Evolutionary conservation across 2,113 vertebrate species (phyloP).

Genomic region (Oreochromis aureus): DNA sequence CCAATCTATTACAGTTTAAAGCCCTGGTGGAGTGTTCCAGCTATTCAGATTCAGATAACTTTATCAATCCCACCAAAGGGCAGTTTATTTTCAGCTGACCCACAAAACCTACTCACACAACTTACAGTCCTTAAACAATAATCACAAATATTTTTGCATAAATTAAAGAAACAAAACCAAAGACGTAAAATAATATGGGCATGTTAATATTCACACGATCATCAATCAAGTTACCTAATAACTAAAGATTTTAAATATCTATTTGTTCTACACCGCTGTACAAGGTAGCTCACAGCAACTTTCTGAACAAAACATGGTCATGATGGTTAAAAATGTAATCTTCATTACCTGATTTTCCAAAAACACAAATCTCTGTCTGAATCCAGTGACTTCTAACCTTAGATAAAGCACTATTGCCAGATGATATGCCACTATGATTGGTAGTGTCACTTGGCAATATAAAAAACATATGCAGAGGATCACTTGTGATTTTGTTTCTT

Average conservation of each 20-base stretch:
- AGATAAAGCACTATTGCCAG: not conserved
- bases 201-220: not conserved
- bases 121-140: not conserved
- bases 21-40: not conserved
- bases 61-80: not conserved
- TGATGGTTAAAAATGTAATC: not conserved
- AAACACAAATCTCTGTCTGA: not conserved
- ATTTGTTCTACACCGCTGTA: not conserved
- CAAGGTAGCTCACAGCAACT: not conserved
- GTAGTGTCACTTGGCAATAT: not conserved
- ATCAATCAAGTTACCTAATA: not conserved
- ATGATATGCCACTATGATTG: rapidly evolving
- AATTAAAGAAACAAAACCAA: not conserved
- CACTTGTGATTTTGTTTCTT: not conserved
- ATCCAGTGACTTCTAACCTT: not conserved
- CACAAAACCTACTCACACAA: not conserved
- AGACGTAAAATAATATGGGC: not conserved
- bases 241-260: not conserved
- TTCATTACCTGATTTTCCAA: rapidly evolving
- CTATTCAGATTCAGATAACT: not conserved
- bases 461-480: rapidly evolving
- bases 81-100: not conserved
- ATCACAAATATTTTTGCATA: not conserved
- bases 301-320: not conserved
- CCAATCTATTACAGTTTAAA: not conserved